These are phyloP conservation scores for Kryphioiulus occultus DNA, from an alignment of 2,888 invertebrate species.

Conservation along the genomic window DNA sequence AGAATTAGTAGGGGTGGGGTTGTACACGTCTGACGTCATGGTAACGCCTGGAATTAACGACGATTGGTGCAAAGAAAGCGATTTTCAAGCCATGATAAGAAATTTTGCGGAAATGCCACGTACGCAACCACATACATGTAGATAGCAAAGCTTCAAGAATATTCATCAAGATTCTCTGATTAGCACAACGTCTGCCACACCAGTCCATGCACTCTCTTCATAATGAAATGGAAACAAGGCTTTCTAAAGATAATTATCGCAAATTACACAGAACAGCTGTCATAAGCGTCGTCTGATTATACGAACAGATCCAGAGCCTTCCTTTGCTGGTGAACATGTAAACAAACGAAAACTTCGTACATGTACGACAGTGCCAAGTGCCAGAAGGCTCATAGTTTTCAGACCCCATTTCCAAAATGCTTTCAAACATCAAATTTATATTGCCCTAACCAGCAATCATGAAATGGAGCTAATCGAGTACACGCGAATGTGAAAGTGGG, in stretches of 20 bases:
- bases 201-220: neutral
- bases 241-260: neutral
- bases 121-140: neutral
- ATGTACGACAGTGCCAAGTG: neutral
- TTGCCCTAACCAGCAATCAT: neutral
- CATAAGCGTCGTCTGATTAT: neutral
- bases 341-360: neutral
- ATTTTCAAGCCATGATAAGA: neutral
- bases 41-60: no score
- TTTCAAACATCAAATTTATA: neutral
- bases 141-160: neutral
- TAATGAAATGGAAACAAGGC: neutral
- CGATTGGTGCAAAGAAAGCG: neutral
- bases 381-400: neutral
- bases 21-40: no score
- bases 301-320: neutral
- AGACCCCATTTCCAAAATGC: neutral
- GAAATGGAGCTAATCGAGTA: neutral
- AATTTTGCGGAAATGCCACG: no score
- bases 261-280: neutral
- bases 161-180: neutral
- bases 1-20: no score
- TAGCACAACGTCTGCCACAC: neutral
- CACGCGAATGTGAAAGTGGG: neutral
- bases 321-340: neutral